These are phyloP conservation scores for Toxotes jaculatrix DNA, from an alignment of 2,113 vertebrate genomes.

Conservation along the genomic window DNA sequence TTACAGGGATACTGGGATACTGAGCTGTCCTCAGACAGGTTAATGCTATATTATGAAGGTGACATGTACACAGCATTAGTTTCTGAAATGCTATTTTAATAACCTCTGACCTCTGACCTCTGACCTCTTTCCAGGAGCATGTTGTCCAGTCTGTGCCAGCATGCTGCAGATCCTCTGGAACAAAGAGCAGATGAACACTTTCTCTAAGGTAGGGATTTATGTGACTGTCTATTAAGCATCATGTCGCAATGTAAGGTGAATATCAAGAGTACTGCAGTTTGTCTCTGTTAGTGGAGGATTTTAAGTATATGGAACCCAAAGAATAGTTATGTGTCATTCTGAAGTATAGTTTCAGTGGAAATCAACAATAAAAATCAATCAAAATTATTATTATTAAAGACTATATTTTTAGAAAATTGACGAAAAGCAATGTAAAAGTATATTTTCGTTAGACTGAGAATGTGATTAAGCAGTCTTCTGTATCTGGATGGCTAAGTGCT, in stretches of 20 bases:
- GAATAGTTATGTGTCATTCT: background rate
- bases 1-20: no score
- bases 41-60: background rate
- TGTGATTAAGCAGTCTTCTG: background rate
- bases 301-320: background rate
- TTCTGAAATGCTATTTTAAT: background rate
- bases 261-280: background rate
- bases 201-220: constrained; percentile 87
- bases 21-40: background rate
- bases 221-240: background rate
- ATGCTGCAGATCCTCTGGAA: constrained; percentile 95
- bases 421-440: background rate
- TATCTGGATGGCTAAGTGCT: background rate
- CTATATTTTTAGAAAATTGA: background rate
- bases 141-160: constrained; percentile 95
- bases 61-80: background rate
- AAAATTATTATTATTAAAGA: background rate
- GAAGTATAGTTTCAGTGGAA: background rate
- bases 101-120: constrained; percentile 23
- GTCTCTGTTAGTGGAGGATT: background rate
- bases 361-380: background rate
- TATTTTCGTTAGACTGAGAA: background rate
- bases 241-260: background rate
- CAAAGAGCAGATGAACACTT: constrained; percentile 93
- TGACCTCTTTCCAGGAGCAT: constrained; percentile 87